Conservation (phyloP, 2,888 invertebrate genomes). For the Platycheirus albimanus region DNA sequence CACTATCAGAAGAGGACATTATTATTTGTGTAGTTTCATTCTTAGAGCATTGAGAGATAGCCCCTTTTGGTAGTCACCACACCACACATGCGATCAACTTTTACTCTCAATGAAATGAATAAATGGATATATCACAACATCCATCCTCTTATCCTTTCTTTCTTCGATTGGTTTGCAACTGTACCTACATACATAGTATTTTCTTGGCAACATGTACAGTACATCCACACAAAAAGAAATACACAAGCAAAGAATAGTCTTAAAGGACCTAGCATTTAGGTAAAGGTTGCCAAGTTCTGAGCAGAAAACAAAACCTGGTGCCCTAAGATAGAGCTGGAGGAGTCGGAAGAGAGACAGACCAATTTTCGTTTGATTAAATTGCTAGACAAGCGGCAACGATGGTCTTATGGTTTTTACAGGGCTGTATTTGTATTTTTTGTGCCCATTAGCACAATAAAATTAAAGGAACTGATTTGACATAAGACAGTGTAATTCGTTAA, state of each 20-base stretch:
- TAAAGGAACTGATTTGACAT: too few species aligned
- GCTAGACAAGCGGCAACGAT: conserved; percentile 59
- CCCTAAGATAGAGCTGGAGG: neutral
- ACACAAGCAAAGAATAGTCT: neutral
- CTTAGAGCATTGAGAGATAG: conserved; percentile 44
- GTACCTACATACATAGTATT: neutral
- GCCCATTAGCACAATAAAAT: neutral
- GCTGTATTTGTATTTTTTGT: neutral
- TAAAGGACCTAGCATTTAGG: neutral
- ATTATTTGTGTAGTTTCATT: conserved; percentile 21
- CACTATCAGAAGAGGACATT: conserved; percentile 29
- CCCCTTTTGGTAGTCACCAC: neutral
- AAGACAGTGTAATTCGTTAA: too few species aligned
- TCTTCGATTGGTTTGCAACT: conserved; percentile 21
- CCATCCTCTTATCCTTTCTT: conserved; percentile 38
- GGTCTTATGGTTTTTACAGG: neutral
- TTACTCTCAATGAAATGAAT: conserved; percentile 54
- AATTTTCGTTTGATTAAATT: conserved; percentile 67
- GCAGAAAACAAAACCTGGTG: neutral
- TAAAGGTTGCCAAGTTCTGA: neutral
- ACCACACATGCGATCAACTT: conserved; percentile 36
- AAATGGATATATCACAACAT: conserved; percentile 38
- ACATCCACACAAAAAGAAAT: too few species aligned
- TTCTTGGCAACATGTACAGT: too few species aligned
- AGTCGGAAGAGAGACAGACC: conserved; percentile 47